Conservation (phyloP, 2,113 vertebrate genomes). For the Mirza zaza region DNA sequence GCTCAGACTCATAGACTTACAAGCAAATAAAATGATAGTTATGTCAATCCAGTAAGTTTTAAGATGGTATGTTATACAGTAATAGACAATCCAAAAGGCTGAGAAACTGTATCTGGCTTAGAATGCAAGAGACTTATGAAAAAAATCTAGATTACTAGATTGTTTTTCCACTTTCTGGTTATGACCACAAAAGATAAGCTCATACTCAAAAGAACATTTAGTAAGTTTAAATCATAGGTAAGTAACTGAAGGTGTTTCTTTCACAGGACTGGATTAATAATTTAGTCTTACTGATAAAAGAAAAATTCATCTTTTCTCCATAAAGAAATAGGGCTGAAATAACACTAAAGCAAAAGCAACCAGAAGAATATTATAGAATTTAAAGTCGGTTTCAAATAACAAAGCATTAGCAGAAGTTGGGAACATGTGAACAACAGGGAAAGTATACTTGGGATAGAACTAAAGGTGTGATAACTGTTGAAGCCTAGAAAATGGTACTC, state of each 20-base stretch:
- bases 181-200: constrained; percentile 4
- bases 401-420: neutral
- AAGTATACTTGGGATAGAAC: neutral
- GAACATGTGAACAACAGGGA: neutral
- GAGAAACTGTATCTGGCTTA: neutral
- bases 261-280: neutral
- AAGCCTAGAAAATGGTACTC: neutral
- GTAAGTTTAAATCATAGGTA: neutral
- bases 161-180: neutral
- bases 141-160: neutral
- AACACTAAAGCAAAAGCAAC: neutral
- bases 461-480: neutral
- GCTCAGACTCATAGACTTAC: neutral
- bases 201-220: neutral
- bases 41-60: neutral
- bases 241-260: neutral
- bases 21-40: neutral
- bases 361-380: neutral
- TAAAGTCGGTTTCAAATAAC: neutral
- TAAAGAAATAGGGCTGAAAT: neutral
- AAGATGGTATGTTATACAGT: neutral
- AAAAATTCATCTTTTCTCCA: neutral
- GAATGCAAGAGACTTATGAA: neutral
- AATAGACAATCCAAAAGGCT: neutral
- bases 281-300: neutral